These are phyloP conservation scores for Cyanoramphus novaezelandiae DNA, from an alignment of 2,113 vertebrate species.

Conservation along the genomic window DNA sequence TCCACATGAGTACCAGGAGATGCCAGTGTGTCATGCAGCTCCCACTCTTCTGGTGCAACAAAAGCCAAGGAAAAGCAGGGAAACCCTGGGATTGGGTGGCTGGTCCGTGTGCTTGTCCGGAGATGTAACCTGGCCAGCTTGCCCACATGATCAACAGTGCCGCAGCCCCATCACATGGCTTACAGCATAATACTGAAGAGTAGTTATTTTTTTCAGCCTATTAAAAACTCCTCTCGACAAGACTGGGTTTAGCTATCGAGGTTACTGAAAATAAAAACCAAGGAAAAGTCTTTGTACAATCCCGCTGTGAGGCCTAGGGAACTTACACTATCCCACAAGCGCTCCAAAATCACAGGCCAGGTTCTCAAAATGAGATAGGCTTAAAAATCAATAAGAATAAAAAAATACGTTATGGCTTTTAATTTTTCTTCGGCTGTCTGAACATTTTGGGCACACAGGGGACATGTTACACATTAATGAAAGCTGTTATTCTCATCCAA, in stretches of 20 bases:
- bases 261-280: conserved; percentile 42
- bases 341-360: conserved; percentile 7
- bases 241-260: conserved; percentile 32
- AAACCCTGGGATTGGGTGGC: background rate
- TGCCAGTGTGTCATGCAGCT: background rate
- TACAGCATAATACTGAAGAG: background rate
- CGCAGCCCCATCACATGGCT: background rate
- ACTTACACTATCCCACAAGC: background rate
- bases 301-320: background rate
- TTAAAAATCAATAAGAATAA: conserved; percentile 68
- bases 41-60: background rate
- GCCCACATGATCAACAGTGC: background rate
- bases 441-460: conserved; percentile 38
- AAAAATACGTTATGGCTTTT: conserved; percentile 54
- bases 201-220: conserved; percentile 27
- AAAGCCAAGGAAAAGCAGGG: background rate
- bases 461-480: conserved; percentile 48
- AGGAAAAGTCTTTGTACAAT: conserved; percentile 24
- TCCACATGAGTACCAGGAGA: rapidly evolving
- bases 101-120: rapidly evolving
- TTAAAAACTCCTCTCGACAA: background rate
- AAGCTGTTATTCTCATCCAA: conserved; percentile 58
- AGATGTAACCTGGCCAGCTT: background rate
- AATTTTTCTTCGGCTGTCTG: conserved; percentile 60
- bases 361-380: conserved; percentile 40